Evolutionary conservation across 1,140 invertebrate genomes (phyloP).

Genomic region (Scaptomyza pallida): DNA sequence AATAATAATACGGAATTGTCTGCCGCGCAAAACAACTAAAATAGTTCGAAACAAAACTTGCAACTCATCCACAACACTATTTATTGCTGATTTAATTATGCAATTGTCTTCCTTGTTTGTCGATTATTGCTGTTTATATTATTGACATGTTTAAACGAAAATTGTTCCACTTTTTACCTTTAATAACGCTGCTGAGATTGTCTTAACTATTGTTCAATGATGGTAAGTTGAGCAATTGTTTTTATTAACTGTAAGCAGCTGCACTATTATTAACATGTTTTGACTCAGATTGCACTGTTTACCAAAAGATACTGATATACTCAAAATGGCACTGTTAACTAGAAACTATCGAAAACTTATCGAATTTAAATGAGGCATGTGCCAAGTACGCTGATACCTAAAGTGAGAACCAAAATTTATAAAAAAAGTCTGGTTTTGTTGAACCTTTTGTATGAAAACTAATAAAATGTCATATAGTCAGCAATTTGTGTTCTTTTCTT

Average conservation of each 20-base stretch:
- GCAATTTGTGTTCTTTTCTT: no score
- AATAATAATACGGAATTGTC: not conserved
- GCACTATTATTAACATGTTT: constrained; percentile 23
- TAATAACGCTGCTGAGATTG: constrained; percentile 9
- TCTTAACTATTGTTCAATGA: not conserved
- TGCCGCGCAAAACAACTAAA: not conserved
- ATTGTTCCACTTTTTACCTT: constrained; percentile 5
- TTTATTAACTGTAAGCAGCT: constrained; percentile 9
- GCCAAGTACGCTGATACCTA: not conserved
- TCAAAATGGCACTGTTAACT: constrained; percentile 10
- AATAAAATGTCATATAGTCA: no score
- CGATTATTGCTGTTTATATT: not conserved
- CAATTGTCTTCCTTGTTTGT: constrained; percentile 21
- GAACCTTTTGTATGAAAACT: no score
- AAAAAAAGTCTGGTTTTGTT: no score
- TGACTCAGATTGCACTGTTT: not conserved
- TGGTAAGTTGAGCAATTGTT: constrained; percentile 13
- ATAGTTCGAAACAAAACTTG: constrained; percentile 23
- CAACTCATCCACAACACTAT: constrained; percentile 34
- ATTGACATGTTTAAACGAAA: not conserved
- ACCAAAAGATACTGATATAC: not conserved
- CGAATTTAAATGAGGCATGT: not conserved
- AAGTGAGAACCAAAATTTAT: no score
- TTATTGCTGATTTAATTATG: constrained; percentile 37
- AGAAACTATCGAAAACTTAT: not conserved